Conservation (phyloP, 2,113 vertebrate species). For the Pomatostomus ruficeps region DNA sequence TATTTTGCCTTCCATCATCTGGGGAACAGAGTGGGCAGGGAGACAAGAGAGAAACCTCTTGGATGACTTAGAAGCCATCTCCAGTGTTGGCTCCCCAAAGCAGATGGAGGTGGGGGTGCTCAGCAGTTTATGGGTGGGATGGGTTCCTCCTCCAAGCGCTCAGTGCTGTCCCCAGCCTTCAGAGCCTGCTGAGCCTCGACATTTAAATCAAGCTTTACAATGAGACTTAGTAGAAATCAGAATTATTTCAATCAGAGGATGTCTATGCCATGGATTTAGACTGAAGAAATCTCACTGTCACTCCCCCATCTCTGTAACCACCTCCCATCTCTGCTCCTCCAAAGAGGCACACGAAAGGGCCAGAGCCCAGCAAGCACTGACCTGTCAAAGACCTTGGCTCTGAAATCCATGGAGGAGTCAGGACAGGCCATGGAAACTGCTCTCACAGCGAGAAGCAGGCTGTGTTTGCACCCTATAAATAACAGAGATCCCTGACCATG, state of each 20-base stretch:
- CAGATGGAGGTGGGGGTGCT: neutral
- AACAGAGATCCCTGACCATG: rapidly evolving
- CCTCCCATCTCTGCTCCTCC: neutral
- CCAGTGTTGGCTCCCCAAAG: neutral
- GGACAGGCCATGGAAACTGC: neutral
- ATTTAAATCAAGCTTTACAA: neutral
- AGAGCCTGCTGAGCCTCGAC: neutral
- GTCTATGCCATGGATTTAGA: neutral
- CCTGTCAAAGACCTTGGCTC: neutral
- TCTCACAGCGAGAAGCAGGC: neutral
- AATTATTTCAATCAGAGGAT: neutral
- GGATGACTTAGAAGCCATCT: neutral
- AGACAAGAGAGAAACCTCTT: neutral
- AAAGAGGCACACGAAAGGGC: neutral
- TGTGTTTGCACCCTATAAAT: neutral
- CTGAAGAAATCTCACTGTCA: neutral
- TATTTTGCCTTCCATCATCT: neutral
- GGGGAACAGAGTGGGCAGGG: neutral
- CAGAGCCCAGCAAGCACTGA: neutral
- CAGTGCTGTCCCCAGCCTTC: neutral
- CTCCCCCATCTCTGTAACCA: neutral
- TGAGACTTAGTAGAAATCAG: neutral
- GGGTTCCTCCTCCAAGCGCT: neutral
- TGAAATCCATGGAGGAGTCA: neutral
- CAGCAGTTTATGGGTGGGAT: neutral